Conservation (phyloP, 2,888 invertebrate genomes). For the Listrodromus nycthemerus region DNA sequence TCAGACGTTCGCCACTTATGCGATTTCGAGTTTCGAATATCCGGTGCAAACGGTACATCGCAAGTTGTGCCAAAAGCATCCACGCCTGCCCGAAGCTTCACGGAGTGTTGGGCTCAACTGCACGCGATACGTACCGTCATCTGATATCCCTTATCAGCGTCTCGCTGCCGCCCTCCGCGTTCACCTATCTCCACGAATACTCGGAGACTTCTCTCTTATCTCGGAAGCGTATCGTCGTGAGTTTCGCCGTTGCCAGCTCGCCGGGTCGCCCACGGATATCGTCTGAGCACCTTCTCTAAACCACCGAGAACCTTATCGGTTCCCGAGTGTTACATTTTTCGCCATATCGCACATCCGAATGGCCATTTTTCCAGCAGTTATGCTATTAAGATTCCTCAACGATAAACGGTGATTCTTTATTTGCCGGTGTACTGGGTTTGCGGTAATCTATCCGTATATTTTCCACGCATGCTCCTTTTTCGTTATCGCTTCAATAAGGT, state of each 20-base stretch:
- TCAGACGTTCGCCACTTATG: background rate
- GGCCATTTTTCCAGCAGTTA: background rate
- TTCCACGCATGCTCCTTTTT: background rate
- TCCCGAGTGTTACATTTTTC: slow-evolving; percentile 6
- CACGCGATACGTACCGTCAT: slow-evolving; percentile 32
- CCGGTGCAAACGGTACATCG: slow-evolving; percentile 26
- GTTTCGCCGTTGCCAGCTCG: slow-evolving; percentile 13
- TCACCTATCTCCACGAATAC: slow-evolving; percentile 18
- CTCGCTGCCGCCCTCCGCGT: slow-evolving; percentile 22
- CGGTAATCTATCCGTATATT: too few relatives aligned
- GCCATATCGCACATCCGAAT: background rate
- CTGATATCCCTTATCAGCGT: slow-evolving; percentile 51
- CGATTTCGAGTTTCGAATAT: slow-evolving; percentile 17
- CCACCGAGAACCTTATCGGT: slow-evolving; percentile 38
- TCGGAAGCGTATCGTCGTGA: slow-evolving; percentile 18
- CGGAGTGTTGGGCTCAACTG: background rate
- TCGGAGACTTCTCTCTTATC: slow-evolving; percentile 18
- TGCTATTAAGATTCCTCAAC: background rate
- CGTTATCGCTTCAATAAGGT: background rate
- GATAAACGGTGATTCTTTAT: background rate
- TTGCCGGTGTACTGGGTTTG: background rate
- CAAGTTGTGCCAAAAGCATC: slow-evolving; percentile 7
- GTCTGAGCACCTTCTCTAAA: slow-evolving; percentile 34
- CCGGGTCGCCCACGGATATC: slow-evolving; percentile 33
- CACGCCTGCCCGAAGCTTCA: background rate